Percentiles rank a stretch among this genome's conserved stretches.
These are phyloP conservation scores for Oligia strigilis DNA, from an alignment of 2,888 invertebrate genomes.

Conservation along the genomic window DNA sequence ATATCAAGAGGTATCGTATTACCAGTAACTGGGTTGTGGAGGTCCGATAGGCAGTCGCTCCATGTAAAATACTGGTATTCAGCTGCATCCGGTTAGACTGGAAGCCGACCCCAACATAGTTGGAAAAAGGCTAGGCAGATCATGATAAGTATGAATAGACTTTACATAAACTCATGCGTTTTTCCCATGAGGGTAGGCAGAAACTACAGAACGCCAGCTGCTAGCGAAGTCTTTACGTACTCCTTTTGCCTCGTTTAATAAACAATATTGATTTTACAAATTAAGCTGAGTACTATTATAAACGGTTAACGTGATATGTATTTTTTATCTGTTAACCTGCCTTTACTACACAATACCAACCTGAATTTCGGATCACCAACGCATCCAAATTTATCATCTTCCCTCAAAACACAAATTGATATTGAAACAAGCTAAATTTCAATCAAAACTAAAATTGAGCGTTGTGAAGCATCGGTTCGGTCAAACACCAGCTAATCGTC, in stretches of 20 bases:
- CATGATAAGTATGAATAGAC: no score
- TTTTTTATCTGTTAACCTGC: neutral
- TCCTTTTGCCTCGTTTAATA: neutral
- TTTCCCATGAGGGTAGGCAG: neutral
- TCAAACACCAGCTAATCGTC: constrained; percentile 78
- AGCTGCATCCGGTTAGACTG: no score
- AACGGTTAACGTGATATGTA: neutral
- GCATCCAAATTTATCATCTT: neutral
- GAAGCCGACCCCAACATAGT: no score
- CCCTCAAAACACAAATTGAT: constrained; percentile 43
- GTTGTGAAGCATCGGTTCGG: constrained; percentile 75
- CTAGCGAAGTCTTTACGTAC: neutral
- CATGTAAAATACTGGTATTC: no score
- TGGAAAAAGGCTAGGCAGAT: no score
- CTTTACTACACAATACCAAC: neutral
- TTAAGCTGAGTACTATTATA: neutral
- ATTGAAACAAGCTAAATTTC: constrained; percentile 57
- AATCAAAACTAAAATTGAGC: constrained; percentile 76
- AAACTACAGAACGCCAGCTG: neutral
- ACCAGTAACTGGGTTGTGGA: no score
- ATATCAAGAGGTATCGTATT: no score
- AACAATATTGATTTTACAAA: neutral
- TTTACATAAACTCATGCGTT: neutral
- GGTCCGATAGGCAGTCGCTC: no score
- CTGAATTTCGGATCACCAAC: neutral